Conservation (phyloP, 2,888 invertebrate genomes). For the Dermolepida albohirtum region DNA sequence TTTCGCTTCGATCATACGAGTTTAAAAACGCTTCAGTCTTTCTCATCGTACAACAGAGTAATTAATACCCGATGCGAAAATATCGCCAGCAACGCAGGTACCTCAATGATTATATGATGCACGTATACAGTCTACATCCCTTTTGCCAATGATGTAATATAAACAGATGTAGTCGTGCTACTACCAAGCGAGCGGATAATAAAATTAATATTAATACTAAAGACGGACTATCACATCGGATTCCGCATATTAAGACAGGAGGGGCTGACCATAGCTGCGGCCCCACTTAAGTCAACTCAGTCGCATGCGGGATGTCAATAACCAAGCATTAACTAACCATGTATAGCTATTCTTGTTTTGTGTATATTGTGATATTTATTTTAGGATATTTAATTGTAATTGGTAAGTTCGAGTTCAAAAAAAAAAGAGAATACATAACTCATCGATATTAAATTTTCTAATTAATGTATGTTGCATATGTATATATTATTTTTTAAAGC, state of each 20-base stretch:
- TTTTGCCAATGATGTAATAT: not conserved
- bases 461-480: too few species aligned
- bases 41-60: too few species aligned
- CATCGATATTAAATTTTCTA: too few species aligned
- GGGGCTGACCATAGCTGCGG: constrained; percentile 33
- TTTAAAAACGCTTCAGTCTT: too few species aligned
- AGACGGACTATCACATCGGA: not conserved
- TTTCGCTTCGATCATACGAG: too few species aligned
- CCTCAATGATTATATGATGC: too few species aligned
- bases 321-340: constrained; percentile 50
- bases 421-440: not conserved
- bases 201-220: not conserved
- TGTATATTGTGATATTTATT: constrained; percentile 59
- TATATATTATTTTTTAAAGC: too few species aligned
- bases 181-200: not conserved
- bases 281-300: constrained; percentile 46
- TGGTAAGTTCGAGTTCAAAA: constrained; percentile 54
- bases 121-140: not conserved
- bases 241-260: constrained; percentile 2
- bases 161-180: constrained; percentile 1
- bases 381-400: constrained; percentile 61
- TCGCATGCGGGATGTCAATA: constrained; percentile 56
- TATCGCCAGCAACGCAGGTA: too few species aligned
- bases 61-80: too few species aligned
- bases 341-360: constrained; percentile 52